These are phyloP conservation scores for Sebastes matsubarae DNA, from an alignment of 2,797 vertebrate genomes.

Conservation along the genomic window DNA sequence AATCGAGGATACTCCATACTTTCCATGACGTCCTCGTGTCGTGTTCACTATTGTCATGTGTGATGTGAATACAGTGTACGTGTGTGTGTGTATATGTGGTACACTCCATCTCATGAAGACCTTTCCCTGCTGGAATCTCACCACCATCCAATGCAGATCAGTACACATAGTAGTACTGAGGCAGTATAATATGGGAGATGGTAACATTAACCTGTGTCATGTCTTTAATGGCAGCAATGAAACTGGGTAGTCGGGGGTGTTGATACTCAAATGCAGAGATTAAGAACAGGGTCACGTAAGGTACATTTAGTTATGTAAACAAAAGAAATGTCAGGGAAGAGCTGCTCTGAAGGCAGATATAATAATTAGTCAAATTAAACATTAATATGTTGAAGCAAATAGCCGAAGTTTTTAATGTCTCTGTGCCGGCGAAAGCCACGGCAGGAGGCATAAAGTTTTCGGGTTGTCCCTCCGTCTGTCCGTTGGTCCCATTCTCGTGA, in stretches of 20 bases:
- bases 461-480: not conserved
- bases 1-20: conserved; percentile 15
- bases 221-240: not conserved
- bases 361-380: conserved; percentile 9
- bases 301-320: not conserved
- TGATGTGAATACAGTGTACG: not conserved
- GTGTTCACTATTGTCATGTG: not conserved
- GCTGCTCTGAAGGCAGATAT: not conserved
- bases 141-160: not conserved
- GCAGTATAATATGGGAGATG: not conserved
- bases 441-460: not conserved
- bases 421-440: not conserved
- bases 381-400: not conserved
- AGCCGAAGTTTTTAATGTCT: not conserved
- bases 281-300: not conserved
- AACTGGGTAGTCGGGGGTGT: not conserved
- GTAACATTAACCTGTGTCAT: not conserved
- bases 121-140: conserved; percentile 32
- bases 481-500: not conserved
- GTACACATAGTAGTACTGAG: not conserved
- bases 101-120: not conserved
- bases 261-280: not conserved
- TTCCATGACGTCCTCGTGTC: conserved; percentile 14
- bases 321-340: not conserved
- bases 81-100: conserved; percentile 1